phyloP scores from a whole-genome alignment of 2,888 invertebrate species.

The Erebia palarica region DNA sequence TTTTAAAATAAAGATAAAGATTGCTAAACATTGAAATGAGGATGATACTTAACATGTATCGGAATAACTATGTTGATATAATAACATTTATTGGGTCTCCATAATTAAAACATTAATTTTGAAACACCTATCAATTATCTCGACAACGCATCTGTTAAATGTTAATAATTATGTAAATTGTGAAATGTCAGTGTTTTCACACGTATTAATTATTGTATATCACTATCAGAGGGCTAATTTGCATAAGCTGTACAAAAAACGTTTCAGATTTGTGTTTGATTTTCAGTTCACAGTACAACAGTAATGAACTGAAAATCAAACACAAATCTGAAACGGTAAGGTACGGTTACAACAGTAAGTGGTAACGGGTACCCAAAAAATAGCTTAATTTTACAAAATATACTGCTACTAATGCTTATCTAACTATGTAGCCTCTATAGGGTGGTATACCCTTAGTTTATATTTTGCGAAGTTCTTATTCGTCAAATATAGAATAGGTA shows the following conservation, averaged over 20 bases:
- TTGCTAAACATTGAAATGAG: neutral
- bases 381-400: too few species aligned
- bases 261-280: too few species aligned
- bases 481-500: too few species aligned
- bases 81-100: slow-evolving; percentile 7
- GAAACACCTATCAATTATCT: slow-evolving; percentile 28
- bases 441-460: too few species aligned
- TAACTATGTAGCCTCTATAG: too few species aligned
- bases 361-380: too few species aligned
- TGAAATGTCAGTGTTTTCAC: slow-evolving; percentile 34
- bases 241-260: slow-evolving; percentile 5
- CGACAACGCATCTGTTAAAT: slow-evolving; percentile 29
- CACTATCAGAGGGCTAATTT: slow-evolving; percentile 24
- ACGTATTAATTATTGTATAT: slow-evolving; percentile 34
- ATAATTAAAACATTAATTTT: slow-evolving; percentile 21
- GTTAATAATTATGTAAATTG: slow-evolving; percentile 36
- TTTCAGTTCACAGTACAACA: too few species aligned
- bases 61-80: slow-evolving; percentile 4
- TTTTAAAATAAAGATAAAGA: neutral
- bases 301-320: too few species aligned
- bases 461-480: too few species aligned
- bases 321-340: too few species aligned
- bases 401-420: too few species aligned
- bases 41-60: neutral
- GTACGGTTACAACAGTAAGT: too few species aligned